Percentiles rank a stretch among this genome's conserved stretches.
phyloP scores from a whole-genome alignment of 1,140 invertebrate genomes.

The Microplitis demolitor region DNA sequence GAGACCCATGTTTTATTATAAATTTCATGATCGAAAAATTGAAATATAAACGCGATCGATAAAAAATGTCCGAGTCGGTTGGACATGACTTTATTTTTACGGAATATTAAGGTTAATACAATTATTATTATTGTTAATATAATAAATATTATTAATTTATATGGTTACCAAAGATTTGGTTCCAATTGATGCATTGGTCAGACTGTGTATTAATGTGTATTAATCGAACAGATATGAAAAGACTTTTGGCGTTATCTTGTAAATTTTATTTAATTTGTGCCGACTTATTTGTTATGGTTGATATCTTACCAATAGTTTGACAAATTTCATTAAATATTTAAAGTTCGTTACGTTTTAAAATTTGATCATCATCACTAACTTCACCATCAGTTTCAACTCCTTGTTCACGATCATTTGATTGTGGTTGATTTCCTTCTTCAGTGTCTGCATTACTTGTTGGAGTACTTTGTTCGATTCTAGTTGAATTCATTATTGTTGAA shows the following conservation, averaged over 20 bases:
- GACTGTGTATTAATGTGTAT: no score
- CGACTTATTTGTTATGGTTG: background rate
- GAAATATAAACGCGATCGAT: background rate
- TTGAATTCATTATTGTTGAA: constrained; percentile 34
- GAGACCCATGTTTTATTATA: background rate
- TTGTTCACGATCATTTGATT: constrained; percentile 62
- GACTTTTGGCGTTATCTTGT: no score
- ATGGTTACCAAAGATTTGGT: no score
- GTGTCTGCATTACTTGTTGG: constrained; percentile 68
- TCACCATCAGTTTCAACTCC: constrained; percentile 67
- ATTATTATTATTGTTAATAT: no score
- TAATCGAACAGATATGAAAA: no score
- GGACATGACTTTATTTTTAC: no score
- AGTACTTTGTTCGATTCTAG: constrained; percentile 61
- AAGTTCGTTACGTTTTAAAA: constrained; percentile 37
- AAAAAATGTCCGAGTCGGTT: background rate
- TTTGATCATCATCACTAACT: constrained; percentile 63
- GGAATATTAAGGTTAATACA: no score
- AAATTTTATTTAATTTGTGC: background rate
- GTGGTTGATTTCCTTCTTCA: constrained; percentile 63
- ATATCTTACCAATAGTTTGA: background rate
- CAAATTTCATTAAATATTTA: constrained; percentile 2
- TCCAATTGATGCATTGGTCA: no score
- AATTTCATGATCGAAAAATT: background rate
- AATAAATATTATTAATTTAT: no score